A percentile compares a stretch with the other conserved stretches of the same genome.
Evolutionary conservation across 2,113 vertebrate species (phyloP).

Genomic region (Anhinga rufa): DNA sequence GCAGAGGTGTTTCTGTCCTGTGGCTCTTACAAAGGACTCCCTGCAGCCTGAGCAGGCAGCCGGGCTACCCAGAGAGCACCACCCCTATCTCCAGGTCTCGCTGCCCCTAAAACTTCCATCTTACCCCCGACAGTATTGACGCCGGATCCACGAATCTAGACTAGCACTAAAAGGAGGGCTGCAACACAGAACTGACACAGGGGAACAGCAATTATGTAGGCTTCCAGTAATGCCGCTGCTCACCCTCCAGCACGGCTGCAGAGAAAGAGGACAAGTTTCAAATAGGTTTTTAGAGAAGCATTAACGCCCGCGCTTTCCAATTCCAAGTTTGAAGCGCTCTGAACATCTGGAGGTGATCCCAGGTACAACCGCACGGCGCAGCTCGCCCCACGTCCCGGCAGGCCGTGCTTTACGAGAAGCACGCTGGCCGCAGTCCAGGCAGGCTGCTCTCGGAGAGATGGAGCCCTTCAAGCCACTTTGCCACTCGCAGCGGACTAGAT

Average conservation of each 20-base stretch:
- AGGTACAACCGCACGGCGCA: accelerated
- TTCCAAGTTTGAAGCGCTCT: accelerated
- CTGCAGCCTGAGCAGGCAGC: too few species aligned
- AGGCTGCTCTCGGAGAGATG: background rate
- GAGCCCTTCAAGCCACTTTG: background rate
- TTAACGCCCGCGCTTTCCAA: accelerated
- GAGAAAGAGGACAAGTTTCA: background rate
- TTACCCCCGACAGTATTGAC: accelerated
- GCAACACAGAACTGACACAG: background rate
- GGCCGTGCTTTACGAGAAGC: accelerated
- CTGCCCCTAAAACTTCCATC: accelerated
- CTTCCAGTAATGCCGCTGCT: background rate
- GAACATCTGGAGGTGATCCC: background rate
- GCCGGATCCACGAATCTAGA: accelerated
- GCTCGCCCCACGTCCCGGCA: background rate
- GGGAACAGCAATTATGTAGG: background rate
- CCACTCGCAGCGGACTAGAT: accelerated
- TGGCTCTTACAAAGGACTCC: background rate
- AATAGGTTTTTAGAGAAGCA: background rate
- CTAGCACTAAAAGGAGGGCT: background rate
- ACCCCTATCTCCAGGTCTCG: accelerated
- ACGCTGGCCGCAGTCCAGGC: background rate
- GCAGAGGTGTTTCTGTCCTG: background rate
- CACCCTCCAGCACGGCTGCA: background rate
- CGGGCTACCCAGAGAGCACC: accelerated